Conservation (phyloP, 2,113 vertebrate species). For the Anas platyrhynchos region DNA sequence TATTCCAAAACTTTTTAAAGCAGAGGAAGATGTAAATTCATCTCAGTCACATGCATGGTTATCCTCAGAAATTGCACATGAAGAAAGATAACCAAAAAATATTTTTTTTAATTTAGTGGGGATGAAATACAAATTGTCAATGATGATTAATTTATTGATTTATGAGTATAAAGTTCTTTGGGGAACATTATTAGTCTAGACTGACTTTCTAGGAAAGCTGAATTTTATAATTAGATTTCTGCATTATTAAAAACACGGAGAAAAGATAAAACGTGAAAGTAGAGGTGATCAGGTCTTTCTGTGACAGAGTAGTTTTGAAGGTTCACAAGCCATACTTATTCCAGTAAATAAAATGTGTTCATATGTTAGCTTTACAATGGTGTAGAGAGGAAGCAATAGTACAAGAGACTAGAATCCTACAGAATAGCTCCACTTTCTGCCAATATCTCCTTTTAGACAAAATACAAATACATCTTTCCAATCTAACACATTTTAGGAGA, state of each 20-base stretch:
- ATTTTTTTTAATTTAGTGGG: neutral
- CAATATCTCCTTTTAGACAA: neutral
- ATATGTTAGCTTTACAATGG: neutral
- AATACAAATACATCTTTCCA: neutral
- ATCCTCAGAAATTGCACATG: neutral
- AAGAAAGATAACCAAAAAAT: neutral
- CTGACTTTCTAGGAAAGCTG: neutral
- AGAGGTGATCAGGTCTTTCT: neutral
- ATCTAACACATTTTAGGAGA: conserved; percentile 6
- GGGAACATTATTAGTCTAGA: neutral
- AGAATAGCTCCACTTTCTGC: neutral
- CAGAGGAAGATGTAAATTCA: neutral
- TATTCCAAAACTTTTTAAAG: neutral
- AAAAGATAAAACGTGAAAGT: neutral
- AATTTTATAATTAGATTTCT: neutral
- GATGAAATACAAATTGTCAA: neutral
- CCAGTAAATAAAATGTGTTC: neutral
- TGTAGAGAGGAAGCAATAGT: neutral
- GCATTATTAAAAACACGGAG: neutral
- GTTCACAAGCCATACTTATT: neutral
- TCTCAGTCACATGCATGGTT: neutral
- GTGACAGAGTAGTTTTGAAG: neutral
- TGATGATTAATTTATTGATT: neutral
- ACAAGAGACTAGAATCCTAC: neutral
- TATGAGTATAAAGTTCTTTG: neutral